Evolutionary conservation across 2,888 invertebrate species (phyloP).

Genomic region (Ecliptopera silaceata): DNA sequence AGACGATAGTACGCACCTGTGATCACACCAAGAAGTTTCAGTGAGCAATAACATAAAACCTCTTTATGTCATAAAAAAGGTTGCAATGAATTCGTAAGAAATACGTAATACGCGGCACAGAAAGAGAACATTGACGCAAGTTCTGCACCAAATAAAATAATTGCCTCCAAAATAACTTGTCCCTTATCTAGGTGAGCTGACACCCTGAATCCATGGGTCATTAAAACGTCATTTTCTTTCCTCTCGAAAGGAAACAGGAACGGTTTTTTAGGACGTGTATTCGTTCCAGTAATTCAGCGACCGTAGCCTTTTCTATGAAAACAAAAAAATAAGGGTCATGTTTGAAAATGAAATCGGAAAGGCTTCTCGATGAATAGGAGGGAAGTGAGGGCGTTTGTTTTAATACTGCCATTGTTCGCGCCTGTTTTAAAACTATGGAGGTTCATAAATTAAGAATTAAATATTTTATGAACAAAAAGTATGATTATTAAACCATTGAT

Average conservation of each 20-base stretch:
- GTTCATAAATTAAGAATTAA: neutral
- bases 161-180: conserved; percentile 26
- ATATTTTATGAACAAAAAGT: neutral
- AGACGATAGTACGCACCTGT: too few species aligned
- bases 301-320: conserved; percentile 43
- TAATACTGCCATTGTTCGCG: conserved; percentile 11
- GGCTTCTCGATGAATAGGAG: conserved; percentile 7
- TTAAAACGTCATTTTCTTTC: conserved; percentile 54
- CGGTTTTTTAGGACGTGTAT: conserved; percentile 50
- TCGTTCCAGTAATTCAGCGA: conserved; percentile 49
- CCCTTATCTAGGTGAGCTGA: conserved; percentile 27
- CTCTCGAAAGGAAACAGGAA: conserved; percentile 46
- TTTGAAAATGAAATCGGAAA: conserved; percentile 36
- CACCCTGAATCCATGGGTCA: conserved; percentile 39
- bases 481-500: neutral
- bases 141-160: conserved; percentile 16
- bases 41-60: too few species aligned
- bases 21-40: too few species aligned
- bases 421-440: neutral
- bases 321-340: conserved; percentile 40
- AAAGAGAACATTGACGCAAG: neutral
- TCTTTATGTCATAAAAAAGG: too few species aligned
- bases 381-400: neutral
- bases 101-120: neutral
- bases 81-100: neutral